A percentile compares a stretch with the other conserved stretches of the same genome.
Evolutionary conservation across 2,113 vertebrate genomes (phyloP).

Genomic region (Equus przewalskii): DNA sequence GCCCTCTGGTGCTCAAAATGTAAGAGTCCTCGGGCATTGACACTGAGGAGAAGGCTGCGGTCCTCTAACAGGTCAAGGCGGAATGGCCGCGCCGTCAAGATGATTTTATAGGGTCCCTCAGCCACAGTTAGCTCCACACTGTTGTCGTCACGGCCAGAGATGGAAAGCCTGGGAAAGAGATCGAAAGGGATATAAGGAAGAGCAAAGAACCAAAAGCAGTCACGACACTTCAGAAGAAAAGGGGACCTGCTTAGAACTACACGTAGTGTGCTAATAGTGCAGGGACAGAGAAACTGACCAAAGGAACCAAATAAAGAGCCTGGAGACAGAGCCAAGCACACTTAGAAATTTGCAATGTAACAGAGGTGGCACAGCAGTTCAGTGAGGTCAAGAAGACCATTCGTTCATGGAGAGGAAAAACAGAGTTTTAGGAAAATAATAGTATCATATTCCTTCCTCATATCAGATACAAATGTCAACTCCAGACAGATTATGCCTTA

Average conservation of each 20-base stretch:
- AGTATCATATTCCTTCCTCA: not conserved
- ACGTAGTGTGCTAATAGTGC: not conserved
- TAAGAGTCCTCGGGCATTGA: constrained; percentile 95
- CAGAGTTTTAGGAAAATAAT: not conserved
- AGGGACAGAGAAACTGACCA: not conserved
- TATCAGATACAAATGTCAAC: not conserved
- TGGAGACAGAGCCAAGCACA: not conserved
- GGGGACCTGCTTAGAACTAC: not conserved
- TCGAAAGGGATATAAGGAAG: not conserved
- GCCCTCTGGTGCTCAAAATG: constrained; percentile 93
- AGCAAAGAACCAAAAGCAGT: not conserved
- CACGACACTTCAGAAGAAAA: not conserved
- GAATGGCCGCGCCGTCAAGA: constrained; percentile 93
- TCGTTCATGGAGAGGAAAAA: not conserved
- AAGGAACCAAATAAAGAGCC: not conserved
- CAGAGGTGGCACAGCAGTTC: not conserved
- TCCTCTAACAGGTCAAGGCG: constrained; percentile 94
- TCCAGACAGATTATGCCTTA: not conserved
- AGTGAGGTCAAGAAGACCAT: not conserved
- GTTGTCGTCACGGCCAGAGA: constrained; percentile 92
- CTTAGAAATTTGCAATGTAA: not conserved
- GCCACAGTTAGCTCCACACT: constrained; percentile 92
- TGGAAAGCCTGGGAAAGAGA: constrained; percentile 87
- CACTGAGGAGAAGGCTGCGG: constrained; percentile 92
- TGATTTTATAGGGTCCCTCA: constrained; percentile 90